Base-by-base conservation (phyloP, 1,140 invertebrate species). In the Dinoponera quadriceps region DNA sequence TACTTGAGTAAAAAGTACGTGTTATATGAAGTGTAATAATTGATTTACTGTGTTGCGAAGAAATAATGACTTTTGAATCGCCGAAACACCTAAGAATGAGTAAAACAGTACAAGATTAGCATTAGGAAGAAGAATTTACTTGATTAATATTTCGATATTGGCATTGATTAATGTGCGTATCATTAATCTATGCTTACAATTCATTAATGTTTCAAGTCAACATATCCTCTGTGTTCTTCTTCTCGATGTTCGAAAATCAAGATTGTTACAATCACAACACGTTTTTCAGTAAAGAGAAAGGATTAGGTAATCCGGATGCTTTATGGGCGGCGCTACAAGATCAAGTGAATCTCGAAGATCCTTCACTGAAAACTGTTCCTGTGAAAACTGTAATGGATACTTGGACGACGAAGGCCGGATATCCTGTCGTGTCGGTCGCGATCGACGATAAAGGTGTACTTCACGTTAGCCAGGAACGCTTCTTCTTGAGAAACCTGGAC, bases 391-490 rank as follows among this genome's bases (percentile, higher is more conserved):
- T 97, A 4, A 96, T 97, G 93, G 94, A 96, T 0, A 96, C 95
- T 44, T 98, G 97, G 96, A 97, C 97, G 0, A 94, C 96, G 20
- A 96, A 97, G 89, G 93, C 96, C 60, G 97, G 97, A 38, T 97
- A 96, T 88, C 97, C 98, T 0, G 95, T 98, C 5, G 84, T 97
- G 0, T 95, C 90, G 14, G 94, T 97, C 4, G 91, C 91, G 22
- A 94, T 95, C 2, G 89, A 95, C 71, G 92, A 77, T 0, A 57
- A 94, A 33, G 88, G 94, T 72, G 74, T 81, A 14, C 90, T 95
- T 0, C 91, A 75, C 0, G 60, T 95, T 18, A 88, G 33, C 2
- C 94, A 96, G 91, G 77, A 94, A 86, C 95, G 95, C 11, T 96
- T 96, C 85, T 89, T 95, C 54, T 71, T 96, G 0, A 93, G 93